phyloP scores from a whole-genome alignment of 2,888 invertebrate species.

The Latrodectus elegans region DNA sequence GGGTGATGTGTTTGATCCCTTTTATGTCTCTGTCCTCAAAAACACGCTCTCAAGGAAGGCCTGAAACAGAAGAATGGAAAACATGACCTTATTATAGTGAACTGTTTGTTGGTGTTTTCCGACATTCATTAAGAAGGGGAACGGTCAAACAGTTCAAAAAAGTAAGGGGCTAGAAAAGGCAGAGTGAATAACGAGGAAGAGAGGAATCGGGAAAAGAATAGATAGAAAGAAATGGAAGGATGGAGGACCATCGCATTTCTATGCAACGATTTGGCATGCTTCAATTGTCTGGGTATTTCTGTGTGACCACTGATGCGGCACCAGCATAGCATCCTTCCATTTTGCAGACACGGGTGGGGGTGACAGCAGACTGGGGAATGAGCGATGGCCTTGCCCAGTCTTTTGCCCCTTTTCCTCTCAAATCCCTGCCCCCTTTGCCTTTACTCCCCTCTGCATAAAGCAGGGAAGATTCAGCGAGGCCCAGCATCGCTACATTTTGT shows the following conservation, averaged over 20 bases:
- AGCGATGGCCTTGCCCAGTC: constrained; percentile 48
- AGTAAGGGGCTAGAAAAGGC: constrained; percentile 14
- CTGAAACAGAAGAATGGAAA: constrained; percentile 54
- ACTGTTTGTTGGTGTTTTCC: constrained; percentile 32
- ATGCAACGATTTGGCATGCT: constrained; percentile 70
- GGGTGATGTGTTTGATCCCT: no score
- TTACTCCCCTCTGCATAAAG: constrained; percentile 13
- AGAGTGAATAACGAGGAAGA: constrained; percentile 47
- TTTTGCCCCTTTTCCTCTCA: constrained; percentile 42
- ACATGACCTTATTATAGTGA: constrained; percentile 46
- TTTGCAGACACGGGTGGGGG: constrained; percentile 44
- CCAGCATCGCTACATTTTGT: constrained; percentile 65
- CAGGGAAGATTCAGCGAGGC: constrained; percentile 38
- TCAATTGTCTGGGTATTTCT: constrained; percentile 67
- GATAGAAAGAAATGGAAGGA: constrained; percentile 51
- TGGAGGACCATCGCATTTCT: constrained; percentile 65
- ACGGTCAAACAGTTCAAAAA: constrained; percentile 60
- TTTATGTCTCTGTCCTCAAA: no score
- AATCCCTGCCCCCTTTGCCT: constrained; percentile 19
- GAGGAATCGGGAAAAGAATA: constrained; percentile 38
- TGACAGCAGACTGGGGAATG: constrained; percentile 55
- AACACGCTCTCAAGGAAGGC: neutral
- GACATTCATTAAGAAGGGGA: constrained; percentile 46
- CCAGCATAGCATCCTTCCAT: constrained; percentile 43
- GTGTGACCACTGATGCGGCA: constrained; percentile 62